These are phyloP conservation scores for Vulpes vulpes DNA, from an alignment of 2,113 vertebrate genomes.

Conservation along the genomic window DNA sequence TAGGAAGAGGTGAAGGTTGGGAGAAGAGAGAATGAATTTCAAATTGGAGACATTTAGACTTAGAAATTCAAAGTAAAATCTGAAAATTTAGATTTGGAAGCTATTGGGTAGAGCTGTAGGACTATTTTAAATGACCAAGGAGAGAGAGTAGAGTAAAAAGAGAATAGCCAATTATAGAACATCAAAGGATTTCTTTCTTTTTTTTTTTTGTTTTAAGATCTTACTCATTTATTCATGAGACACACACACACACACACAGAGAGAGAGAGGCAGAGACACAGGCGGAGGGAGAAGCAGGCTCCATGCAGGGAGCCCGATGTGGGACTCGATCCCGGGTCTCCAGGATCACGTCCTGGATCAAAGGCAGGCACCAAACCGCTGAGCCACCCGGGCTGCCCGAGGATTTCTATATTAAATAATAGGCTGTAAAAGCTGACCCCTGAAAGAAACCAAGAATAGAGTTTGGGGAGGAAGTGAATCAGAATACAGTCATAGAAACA, in stretches of 20 bases:
- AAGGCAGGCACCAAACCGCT: too few relatives aligned
- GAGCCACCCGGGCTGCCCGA: not conserved
- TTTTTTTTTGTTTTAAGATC: too few relatives aligned
- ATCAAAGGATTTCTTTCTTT: not conserved
- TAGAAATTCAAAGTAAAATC: not conserved
- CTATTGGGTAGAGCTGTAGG: not conserved
- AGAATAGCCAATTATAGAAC: not conserved
- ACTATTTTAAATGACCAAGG: not conserved
- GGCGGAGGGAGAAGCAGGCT: too few relatives aligned
- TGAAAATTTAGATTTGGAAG: constrained; percentile 32
- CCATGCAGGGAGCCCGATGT: too few relatives aligned
- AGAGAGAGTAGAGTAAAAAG: constrained; percentile 1
- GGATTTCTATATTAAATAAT: not conserved
- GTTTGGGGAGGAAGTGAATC: constrained; percentile 13
- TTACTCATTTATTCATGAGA: too few relatives aligned
- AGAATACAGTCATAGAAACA: not conserved
- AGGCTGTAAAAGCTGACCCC: not conserved
- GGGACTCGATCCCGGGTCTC: too few relatives aligned
- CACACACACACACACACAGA: too few relatives aligned
- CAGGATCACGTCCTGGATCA: too few relatives aligned
- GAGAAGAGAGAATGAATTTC: not conserved
- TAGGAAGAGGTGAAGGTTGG: not conserved
- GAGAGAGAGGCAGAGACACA: too few relatives aligned
- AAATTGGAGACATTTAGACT: not conserved
- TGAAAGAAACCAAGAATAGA: not conserved